Conservation (phyloP, 2,888 invertebrate genomes). For the Cepaea hortensis region DNA sequence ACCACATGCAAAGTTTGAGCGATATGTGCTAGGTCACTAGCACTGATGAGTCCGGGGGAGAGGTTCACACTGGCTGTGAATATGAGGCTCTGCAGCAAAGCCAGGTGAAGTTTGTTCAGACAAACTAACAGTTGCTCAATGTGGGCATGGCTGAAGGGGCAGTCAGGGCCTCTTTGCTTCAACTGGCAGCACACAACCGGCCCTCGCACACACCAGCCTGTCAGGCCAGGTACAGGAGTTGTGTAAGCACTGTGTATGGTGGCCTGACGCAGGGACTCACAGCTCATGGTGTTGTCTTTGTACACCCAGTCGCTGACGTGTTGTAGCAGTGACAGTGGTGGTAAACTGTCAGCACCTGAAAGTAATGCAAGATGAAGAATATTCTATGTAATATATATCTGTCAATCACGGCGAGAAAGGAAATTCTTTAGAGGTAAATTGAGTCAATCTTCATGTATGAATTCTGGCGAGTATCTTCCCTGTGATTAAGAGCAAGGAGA, state of each 20-base stretch:
- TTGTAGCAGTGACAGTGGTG: constrained; percentile 62
- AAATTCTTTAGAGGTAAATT: no score
- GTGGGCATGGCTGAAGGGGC: constrained; percentile 29
- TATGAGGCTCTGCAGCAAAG: constrained; percentile 64
- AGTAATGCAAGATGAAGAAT: background rate
- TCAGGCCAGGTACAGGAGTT: constrained; percentile 68
- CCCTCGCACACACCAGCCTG: constrained; percentile 69
- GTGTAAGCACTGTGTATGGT: constrained; percentile 65
- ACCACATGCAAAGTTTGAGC: constrained; percentile 38
- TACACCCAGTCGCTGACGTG: constrained; percentile 70
- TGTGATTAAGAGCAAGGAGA: no score
- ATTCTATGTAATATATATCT: no score
- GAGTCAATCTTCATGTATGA: no score
- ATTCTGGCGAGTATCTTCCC: no score
- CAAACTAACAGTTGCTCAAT: constrained; percentile 55
- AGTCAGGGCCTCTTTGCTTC: constrained; percentile 27
- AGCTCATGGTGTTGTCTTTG: constrained; percentile 67
- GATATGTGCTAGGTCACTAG: constrained; percentile 48
- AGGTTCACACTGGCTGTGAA: constrained; percentile 53
- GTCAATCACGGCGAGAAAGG: no score
- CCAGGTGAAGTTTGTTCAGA: constrained; percentile 66
- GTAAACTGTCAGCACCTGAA: constrained; percentile 62
- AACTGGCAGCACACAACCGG: constrained; percentile 58
- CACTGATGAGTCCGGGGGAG: constrained; percentile 52
- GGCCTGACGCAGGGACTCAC: constrained; percentile 68